Percentiles rank a stretch among this genome's conserved stretches.
Evolutionary conservation across 2,888 invertebrate genomes (phyloP).

Genomic region (Orthosia cruda): DNA sequence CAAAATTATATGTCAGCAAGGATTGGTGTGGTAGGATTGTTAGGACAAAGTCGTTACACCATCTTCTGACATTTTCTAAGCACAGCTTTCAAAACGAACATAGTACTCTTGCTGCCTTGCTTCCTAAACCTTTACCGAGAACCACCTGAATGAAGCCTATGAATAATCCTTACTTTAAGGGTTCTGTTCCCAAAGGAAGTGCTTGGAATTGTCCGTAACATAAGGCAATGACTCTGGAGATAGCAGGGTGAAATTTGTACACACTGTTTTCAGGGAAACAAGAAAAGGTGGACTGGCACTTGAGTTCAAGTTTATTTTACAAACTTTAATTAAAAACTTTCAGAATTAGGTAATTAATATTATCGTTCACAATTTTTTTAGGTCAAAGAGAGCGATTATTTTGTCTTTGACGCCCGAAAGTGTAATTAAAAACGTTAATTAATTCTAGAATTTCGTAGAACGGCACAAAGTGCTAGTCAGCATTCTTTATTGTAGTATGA

Average conservation of each 20-base stretch:
- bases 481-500: slow-evolving; percentile 19
- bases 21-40: not conserved
- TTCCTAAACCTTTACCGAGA: not conserved
- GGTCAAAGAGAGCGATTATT: slow-evolving; percentile 1
- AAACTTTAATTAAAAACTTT: too few species aligned
- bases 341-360: slow-evolving; percentile 35
- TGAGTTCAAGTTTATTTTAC: too few species aligned
- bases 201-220: not conserved
- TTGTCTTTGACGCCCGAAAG: slow-evolving; percentile 18
- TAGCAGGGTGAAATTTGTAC: not conserved
- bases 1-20: too few species aligned
- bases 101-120: too few species aligned
- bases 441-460: slow-evolving; percentile 45
- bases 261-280: not conserved
- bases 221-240: not conserved
- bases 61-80: not conserved
- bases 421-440: slow-evolving; percentile 71
- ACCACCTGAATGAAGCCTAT: not conserved
- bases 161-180: not conserved
- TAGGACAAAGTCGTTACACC: not conserved
- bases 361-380: slow-evolving; percentile 17
- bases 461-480: slow-evolving; percentile 42
- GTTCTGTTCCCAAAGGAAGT: not conserved
- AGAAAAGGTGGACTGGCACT: too few species aligned
- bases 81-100: not conserved